Conservation (phyloP, 2,888 invertebrate genomes). For the Nephrocerus scutellatus region DNA sequence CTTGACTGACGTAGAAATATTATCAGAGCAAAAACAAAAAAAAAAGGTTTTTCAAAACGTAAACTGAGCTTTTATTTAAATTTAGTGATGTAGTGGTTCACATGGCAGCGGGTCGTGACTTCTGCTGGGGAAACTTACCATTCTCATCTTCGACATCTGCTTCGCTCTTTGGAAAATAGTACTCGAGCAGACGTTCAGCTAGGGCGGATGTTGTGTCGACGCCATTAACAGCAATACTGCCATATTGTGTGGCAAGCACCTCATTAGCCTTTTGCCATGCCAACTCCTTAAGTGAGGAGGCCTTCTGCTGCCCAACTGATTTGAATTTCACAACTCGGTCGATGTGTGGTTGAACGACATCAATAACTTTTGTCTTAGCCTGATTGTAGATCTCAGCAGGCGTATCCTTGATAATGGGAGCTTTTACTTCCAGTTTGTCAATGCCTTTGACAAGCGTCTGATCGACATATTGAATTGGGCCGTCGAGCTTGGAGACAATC, state of each 20-base stretch:
- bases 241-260: conserved; percentile 61
- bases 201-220: conserved; percentile 61
- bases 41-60: too few species aligned
- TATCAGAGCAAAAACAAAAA: too few species aligned
- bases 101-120: too few species aligned
- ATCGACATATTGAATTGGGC: conserved; percentile 56
- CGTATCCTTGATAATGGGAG: conserved; percentile 61
- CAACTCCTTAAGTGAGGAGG: conserved; percentile 58
- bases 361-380: conserved; percentile 54
- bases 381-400: conserved; percentile 55
- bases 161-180: conserved; percentile 59
- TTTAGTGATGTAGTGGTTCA: too few species aligned
- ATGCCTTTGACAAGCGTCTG: conserved; percentile 60
- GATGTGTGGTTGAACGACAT: conserved; percentile 53
- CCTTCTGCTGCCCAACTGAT: conserved; percentile 51
- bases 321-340: conserved; percentile 43
- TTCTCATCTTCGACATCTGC: conserved; percentile 52
- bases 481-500: conserved; percentile 53
- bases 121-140: conserved; percentile 49
- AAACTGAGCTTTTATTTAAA: too few species aligned
- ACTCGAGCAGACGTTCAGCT: conserved; percentile 67
- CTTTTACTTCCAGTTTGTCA: conserved; percentile 57
- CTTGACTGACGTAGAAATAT: too few species aligned
- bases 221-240: conserved; percentile 59
- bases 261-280: conserved; percentile 68